phyloP scores from a whole-genome alignment of 2,888 invertebrate species.

The Melinaea menophilus region DNA sequence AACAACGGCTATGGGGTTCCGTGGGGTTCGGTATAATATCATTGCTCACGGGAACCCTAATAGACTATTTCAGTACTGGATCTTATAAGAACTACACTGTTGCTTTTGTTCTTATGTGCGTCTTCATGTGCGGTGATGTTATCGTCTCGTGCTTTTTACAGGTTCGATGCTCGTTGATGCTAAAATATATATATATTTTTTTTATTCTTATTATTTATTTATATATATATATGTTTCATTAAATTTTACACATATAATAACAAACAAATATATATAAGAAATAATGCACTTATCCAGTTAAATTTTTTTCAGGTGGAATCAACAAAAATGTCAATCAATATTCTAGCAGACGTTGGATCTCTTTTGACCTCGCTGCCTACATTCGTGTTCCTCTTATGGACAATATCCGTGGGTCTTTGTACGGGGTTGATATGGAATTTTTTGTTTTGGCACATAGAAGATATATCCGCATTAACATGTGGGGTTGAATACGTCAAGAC shows the following conservation, averaged over 20 bases:
- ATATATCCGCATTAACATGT: constrained; percentile 76
- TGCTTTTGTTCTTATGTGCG: constrained; percentile 87
- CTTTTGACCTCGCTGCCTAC: constrained; percentile 82
- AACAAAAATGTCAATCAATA: constrained; percentile 81
- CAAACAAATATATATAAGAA: neutral
- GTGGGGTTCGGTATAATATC: constrained; percentile 91
- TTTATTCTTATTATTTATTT: constrained; percentile 10
- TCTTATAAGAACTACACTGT: constrained; percentile 85
- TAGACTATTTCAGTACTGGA: constrained; percentile 85
- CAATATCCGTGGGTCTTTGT: constrained; percentile 88
- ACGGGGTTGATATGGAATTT: constrained; percentile 93
- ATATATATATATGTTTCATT: no score
- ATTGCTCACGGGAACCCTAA: constrained; percentile 85
- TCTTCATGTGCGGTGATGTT: constrained; percentile 81
- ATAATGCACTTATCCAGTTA: constrained; percentile 15
- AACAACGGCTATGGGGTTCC: constrained; percentile 92
- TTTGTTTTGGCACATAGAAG: constrained; percentile 90
- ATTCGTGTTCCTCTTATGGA: constrained; percentile 87
- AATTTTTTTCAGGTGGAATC: constrained; percentile 78
- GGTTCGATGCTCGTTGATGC: constrained; percentile 48
- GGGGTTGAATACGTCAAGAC: constrained; percentile 81
- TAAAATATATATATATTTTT: constrained; percentile 4
- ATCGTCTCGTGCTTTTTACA: constrained; percentile 81
- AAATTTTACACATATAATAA: neutral
- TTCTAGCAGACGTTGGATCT: constrained; percentile 82